These are phyloP conservation scores for Tetramorium alpestre DNA, from an alignment of 1,140 invertebrate genomes.

Conservation along the genomic window DNA sequence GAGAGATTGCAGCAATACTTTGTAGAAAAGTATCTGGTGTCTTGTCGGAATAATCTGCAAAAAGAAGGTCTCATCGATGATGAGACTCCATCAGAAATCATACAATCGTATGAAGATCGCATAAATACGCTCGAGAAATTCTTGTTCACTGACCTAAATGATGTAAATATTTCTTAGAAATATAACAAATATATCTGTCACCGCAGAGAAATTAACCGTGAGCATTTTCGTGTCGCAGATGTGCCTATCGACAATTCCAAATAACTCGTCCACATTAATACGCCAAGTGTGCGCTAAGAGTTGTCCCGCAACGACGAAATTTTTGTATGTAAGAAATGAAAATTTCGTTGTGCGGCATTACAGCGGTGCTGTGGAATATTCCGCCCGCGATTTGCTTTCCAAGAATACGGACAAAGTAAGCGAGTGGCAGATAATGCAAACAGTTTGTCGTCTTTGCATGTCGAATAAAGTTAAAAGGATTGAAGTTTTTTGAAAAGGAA, in stretches of 20 bases:
- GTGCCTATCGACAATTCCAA: constrained; percentile 32
- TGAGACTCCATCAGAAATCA: constrained; percentile 48
- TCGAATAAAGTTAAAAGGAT: not conserved
- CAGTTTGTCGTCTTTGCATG: not conserved
- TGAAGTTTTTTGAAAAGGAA: not conserved
- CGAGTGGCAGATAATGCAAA: not conserved
- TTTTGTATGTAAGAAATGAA: constrained; percentile 10
- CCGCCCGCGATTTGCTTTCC: constrained; percentile 32
- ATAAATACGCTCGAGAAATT: constrained; percentile 83
- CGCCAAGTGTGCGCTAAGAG: not conserved
- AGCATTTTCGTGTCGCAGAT: constrained; percentile 30
- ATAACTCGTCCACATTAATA: constrained; percentile 7
- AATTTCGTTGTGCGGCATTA: constrained; percentile 64
- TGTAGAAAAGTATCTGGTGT: constrained; percentile 88
- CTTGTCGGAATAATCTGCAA: constrained; percentile 87
- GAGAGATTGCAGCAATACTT: constrained; percentile 89
- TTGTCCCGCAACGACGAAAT: not conserved
- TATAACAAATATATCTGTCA: not conserved
- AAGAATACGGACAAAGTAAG: constrained; percentile 67
- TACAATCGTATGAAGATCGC: constrained; percentile 86
- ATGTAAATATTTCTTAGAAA: constrained; percentile 72
- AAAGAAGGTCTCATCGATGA: constrained; percentile 86
- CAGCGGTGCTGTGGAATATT: constrained; percentile 51
- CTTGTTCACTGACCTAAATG: constrained; percentile 83
- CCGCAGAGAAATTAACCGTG: not conserved